Evolutionary conservation across 1,140 invertebrate species (phyloP).

Genomic region (Drosophila sturtevanti): DNA sequence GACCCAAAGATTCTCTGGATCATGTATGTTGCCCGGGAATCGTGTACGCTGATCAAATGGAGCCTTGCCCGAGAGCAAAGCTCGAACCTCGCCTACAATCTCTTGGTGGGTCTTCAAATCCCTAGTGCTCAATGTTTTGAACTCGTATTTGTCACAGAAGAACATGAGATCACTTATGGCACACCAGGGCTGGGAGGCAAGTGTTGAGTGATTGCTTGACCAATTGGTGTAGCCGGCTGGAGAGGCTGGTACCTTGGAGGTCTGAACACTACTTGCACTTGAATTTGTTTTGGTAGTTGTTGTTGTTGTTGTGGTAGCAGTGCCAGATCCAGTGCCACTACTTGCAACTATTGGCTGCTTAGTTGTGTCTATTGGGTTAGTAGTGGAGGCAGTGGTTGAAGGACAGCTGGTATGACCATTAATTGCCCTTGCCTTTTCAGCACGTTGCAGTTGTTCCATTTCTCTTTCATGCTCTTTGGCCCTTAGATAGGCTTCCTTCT

Average conservation of each 20-base stretch:
- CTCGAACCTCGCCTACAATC: conserved; percentile 66
- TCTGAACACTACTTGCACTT: conserved; percentile 9
- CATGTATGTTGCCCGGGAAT: conserved; percentile 74
- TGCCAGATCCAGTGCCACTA: neutral
- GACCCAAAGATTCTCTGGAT: conserved; percentile 79
- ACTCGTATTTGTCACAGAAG: conserved; percentile 80
- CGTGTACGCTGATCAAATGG: conserved; percentile 72
- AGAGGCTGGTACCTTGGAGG: conserved; percentile 27
- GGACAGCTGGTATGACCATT: conserved; percentile 14
- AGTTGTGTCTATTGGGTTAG: neutral
- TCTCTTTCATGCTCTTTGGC: conserved; percentile 60
- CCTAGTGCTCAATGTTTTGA: conserved; percentile 61
- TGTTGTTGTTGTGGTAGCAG: neutral
- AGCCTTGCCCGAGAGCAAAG: conserved; percentile 55
- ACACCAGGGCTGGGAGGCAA: conserved; percentile 68
- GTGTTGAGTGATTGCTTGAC: conserved; percentile 57
- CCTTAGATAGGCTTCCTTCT: conserved; percentile 65
- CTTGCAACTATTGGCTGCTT: neutral
- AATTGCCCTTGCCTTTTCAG: conserved; percentile 18
- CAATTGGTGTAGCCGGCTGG: conserved; percentile 70
- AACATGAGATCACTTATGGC: conserved; percentile 77
- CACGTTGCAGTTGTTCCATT: conserved; percentile 63
- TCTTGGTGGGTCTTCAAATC: conserved; percentile 67
- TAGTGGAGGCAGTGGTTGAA: neutral
- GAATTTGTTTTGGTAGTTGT: conserved; percentile 14